A percentile compares a stretch with the other conserved stretches of the same genome.
phyloP scores from a whole-genome alignment of 2,113 vertebrate species.

The Melanocharis versteri region DNA sequence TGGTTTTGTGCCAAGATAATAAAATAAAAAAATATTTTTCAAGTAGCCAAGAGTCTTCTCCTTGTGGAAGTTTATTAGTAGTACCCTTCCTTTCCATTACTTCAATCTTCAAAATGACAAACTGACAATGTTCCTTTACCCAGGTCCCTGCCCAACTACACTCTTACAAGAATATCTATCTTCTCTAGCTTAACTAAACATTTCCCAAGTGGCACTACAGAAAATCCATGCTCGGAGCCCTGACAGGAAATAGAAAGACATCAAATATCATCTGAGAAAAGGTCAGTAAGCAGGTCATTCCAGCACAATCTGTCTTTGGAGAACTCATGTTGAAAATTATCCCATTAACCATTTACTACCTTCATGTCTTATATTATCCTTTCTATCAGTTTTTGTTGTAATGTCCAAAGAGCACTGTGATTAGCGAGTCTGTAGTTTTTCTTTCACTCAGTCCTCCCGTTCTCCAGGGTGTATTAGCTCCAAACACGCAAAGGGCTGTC shows the following conservation, averaged over 20 bases:
- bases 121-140: background rate
- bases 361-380: background rate
- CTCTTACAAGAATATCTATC: background rate
- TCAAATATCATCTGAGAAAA: background rate
- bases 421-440: background rate
- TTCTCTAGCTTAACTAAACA: background rate
- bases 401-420: background rate
- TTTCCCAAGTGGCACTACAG: background rate
- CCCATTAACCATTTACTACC: background rate
- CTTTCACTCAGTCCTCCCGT: background rate
- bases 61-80: background rate
- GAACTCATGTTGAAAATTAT: background rate
- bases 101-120: background rate
- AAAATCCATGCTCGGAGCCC: background rate
- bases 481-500: accelerated
- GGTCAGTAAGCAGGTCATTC: background rate
- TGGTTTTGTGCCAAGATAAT: background rate
- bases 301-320: background rate
- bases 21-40: background rate
- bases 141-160: background rate
- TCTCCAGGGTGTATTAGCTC: background rate
- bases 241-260: background rate
- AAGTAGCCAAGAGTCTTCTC: background rate
- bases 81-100: background rate
- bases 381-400: background rate